These are phyloP conservation scores for Eilema caniola DNA, from an alignment of 2,888 invertebrate genomes.

Conservation along the genomic window DNA sequence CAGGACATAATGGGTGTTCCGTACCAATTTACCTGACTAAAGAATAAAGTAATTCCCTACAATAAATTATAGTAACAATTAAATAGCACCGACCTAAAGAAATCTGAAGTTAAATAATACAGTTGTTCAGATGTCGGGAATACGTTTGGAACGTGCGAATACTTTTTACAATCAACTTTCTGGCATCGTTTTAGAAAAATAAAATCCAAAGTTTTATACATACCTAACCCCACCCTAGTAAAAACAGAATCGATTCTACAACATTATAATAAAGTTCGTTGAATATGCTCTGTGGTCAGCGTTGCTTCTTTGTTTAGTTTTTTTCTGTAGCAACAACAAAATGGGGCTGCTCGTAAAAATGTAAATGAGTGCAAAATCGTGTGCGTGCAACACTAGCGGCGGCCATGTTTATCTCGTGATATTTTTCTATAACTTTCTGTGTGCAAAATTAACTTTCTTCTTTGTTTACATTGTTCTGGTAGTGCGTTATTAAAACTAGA, in stretches of 20 bases:
- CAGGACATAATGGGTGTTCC: no score
- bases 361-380: conserved; percentile 74
- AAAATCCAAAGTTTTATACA: background rate
- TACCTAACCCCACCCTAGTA: background rate
- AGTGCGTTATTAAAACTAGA: conserved; percentile 63
- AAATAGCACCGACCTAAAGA: no score
- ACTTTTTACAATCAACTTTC: background rate
- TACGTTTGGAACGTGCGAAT: background rate
- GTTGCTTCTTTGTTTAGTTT: conserved; percentile 32
- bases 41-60: no score
- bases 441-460: conserved; percentile 72
- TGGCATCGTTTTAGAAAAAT: background rate
- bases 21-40: no score
- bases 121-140: background rate
- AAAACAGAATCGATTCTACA: conserved; percentile 26
- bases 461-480: conserved; percentile 71
- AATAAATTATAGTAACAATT: no score
- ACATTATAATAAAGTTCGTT: conserved; percentile 36
- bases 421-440: conserved; percentile 70
- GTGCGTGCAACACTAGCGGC: conserved; percentile 70
- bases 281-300: conserved; percentile 40
- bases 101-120: background rate
- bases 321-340: conserved; percentile 32
- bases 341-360: conserved; percentile 66
- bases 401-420: conserved; percentile 49